Evolutionary conservation across 2,113 vertebrate species (phyloP), one percentile per base, ranked within the genome.

Genomic region (Machaerirhynchus nigripectus): DNA sequence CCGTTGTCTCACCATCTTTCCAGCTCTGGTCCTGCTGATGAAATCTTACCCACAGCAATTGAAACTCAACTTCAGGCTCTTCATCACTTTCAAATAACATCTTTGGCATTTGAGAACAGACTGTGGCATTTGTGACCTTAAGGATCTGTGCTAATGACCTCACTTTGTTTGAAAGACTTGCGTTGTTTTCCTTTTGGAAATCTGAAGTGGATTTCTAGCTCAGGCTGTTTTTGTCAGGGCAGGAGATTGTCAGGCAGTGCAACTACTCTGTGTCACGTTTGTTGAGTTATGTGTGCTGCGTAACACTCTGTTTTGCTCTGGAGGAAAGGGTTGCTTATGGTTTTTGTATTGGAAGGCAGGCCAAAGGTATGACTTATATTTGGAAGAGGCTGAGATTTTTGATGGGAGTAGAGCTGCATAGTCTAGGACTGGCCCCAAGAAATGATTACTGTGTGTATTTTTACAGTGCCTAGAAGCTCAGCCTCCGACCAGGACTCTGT

Each of bases 301-400:
- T 74, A 61, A 56, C 19, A 4, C 27, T 70, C 55, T 94, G 52
- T 33, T 91, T 40, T 52, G 75, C 83, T 44, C 28, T 35, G 40
- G 61, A 76, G 44, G 22, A 67, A 71, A 60, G 57, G 40, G 26
- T 64, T 83, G 71, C 42, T 86, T 19, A 5, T 90, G 75, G 2
- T 50, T 65, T 92, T 95, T 80, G 76, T 83, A 23, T 80, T 64
- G 71, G 84, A 76, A 95, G 90, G 60, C 82, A 92, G 84, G 88
- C 92, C 88, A 97, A 13, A 85, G 83, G 75, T 80, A 85, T 94
- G 88, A 89, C 79, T 95, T 87, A 8, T 7, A 35, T 90, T 88
- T 94, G 95, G 94, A 97, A 95, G 86, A 90, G 85, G 40, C 85
- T 71, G 82, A 79, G 71, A 16, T 85, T 79, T 90, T 71, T 83